phyloP scores from a whole-genome alignment of 2,888 invertebrate species.

The Eupithecia vulgata region DNA sequence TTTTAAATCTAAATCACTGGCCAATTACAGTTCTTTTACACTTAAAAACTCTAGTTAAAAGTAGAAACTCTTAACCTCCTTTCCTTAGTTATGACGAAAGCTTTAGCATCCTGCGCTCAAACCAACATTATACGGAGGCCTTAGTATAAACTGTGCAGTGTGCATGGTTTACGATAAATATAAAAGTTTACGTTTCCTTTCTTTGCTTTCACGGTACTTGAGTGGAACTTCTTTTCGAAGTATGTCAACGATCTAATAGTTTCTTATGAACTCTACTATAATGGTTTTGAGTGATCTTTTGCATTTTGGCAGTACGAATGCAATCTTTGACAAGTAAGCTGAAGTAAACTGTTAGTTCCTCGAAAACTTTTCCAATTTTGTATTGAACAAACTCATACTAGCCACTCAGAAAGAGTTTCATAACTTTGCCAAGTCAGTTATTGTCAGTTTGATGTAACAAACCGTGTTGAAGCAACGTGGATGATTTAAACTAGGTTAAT shows the following conservation, averaged over 20 bases:
- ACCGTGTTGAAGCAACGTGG: conserved; percentile 25
- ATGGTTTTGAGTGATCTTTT: background rate
- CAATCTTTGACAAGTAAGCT: background rate
- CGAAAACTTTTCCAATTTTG: background rate
- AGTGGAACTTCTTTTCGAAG: background rate
- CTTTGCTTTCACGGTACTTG: background rate
- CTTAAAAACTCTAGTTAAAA: background rate
- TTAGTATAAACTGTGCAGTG: background rate
- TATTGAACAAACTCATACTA: background rate
- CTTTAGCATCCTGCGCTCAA: conserved; percentile 34
- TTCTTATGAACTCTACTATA: background rate
- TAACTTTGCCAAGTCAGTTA: conserved; percentile 41
- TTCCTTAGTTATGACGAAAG: conserved; percentile 21
- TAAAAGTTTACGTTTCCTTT: background rate
- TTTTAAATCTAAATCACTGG: background rate
- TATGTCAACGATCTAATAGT: background rate
- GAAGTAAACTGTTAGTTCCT: background rate
- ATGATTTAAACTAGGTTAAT: background rate
- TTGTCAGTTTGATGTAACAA: conserved; percentile 45
- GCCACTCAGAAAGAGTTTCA: conserved; percentile 32
- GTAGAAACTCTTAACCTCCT: background rate
- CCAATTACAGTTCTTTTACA: background rate
- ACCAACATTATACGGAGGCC: conserved; percentile 23
- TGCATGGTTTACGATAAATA: background rate
- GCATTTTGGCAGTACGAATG: background rate